Percentiles rank a stretch among this genome's conserved stretches.
Conservation (phyloP, 2,888 invertebrate genomes). For the Malthinus flaveolus region DNA sequence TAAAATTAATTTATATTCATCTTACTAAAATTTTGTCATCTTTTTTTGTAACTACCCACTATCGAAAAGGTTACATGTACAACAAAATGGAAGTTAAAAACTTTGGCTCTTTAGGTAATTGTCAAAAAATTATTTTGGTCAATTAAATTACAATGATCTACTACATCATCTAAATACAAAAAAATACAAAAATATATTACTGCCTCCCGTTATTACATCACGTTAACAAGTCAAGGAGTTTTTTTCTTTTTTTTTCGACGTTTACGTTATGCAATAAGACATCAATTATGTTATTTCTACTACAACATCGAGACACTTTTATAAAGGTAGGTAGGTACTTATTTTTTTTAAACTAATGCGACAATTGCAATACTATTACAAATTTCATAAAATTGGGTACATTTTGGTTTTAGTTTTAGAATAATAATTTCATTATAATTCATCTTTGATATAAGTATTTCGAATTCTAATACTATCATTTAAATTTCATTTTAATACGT, state of each 20-base stretch:
- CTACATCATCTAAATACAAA: slow-evolving; percentile 48
- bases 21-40: too few species aligned
- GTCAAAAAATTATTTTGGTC: slow-evolving; percentile 32
- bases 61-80: neutral
- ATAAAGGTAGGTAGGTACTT: slow-evolving; percentile 26
- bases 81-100: slow-evolving; percentile 25
- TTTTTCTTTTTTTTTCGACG: slow-evolving; percentile 3
- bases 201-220: slow-evolving; percentile 38
- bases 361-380: neutral
- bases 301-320: slow-evolving; percentile 28
- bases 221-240: slow-evolving; percentile 27
- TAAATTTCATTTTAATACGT: too few species aligned
- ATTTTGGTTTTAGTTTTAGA: neutral
- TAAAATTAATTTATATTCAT: neutral
- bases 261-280: slow-evolving; percentile 23
- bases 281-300: slow-evolving; percentile 13
- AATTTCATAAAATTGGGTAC: slow-evolving; percentile 4
- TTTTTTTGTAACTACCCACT: neutral
- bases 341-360: slow-evolving; percentile 15
- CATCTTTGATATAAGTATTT: too few species aligned
- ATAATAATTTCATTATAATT: neutral
- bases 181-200: slow-evolving; percentile 52
- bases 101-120: slow-evolving; percentile 23
- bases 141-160: slow-evolving; percentile 32
- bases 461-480: too few species aligned